Evolutionary conservation across 2,113 vertebrate species (phyloP).

Genomic region (Passer domesticus): DNA sequence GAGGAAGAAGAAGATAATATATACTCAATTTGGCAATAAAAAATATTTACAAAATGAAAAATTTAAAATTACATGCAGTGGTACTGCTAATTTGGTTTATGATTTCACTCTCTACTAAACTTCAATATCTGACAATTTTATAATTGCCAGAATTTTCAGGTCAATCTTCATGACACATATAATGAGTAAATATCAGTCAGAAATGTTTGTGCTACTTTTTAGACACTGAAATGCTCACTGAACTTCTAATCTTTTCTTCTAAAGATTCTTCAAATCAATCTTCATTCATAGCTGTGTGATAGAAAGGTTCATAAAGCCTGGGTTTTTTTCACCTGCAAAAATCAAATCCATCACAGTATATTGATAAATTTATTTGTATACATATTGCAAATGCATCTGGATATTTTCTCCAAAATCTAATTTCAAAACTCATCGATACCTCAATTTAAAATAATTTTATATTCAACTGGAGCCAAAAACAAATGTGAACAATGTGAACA

Average conservation of each 20-base stretch:
- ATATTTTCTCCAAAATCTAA: constrained; percentile 50
- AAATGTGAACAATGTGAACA: neutral
- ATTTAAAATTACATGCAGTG: neutral
- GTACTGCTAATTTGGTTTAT: neutral
- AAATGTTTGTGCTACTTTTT: neutral
- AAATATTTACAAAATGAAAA: neutral
- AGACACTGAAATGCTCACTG: neutral
- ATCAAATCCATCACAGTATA: constrained; percentile 48
- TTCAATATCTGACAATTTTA: neutral
- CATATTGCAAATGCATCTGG: constrained; percentile 24
- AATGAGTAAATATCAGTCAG: neutral
- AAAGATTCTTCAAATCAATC: constrained; percentile 41
- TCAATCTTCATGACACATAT: constrained; percentile 5
- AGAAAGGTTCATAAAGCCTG: constrained; percentile 49
- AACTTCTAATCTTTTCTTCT: neutral
- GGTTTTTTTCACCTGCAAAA: constrained; percentile 26
- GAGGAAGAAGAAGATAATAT: neutral
- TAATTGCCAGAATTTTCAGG: neutral
- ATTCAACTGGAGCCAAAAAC: constrained; percentile 19
- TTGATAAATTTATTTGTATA: constrained; percentile 32
- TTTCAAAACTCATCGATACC: constrained; percentile 59
- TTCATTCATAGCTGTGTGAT: constrained; percentile 49
- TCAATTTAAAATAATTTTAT: constrained; percentile 50
- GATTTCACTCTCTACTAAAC: neutral
- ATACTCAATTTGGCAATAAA: neutral